A percentile compares a stretch with the other conserved stretches of the same genome.
These are phyloP conservation scores for Antechinus flavipes DNA, from an alignment of 2,113 vertebrate genomes.

Conservation along the genomic window DNA sequence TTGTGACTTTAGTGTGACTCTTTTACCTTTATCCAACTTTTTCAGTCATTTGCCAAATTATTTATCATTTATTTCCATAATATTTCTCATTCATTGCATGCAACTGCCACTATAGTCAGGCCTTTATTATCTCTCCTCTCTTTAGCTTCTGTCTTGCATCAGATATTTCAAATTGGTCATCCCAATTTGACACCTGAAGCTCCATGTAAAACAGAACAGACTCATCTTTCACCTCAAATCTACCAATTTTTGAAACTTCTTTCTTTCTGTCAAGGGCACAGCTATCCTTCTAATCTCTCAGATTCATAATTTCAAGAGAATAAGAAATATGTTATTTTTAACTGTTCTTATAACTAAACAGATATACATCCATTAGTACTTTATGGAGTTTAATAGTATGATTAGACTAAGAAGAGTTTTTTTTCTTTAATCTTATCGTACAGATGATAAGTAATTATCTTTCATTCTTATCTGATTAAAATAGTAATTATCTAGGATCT, in stretches of 20 bases:
- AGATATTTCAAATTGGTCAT: background rate
- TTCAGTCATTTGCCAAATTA: background rate
- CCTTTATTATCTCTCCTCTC: background rate
- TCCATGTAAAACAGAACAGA: background rate
- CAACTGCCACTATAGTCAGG: background rate
- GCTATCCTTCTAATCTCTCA: background rate
- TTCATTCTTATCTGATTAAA: conserved; percentile 63
- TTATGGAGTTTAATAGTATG: conserved; percentile 15
- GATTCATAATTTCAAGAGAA: background rate
- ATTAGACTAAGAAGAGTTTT: conserved; percentile 54
- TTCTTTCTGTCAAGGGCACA: background rate
- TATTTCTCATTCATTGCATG: background rate
- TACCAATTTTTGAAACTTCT: background rate
- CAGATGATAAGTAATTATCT: conserved; percentile 65
- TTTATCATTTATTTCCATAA: background rate
- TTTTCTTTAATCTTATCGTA: conserved; percentile 51
- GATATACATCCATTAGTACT: background rate
- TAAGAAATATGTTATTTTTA: background rate
- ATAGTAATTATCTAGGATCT: conserved; percentile 64
- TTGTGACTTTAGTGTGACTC: background rate
- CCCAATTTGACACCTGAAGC: background rate
- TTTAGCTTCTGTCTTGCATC: background rate
- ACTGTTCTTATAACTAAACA: conserved; percentile 21
- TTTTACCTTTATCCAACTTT: background rate
- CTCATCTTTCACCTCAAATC: background rate